Base-by-base conservation (phyloP, 1,140 invertebrate genomes). In the Leptestheria dahalacensis region DNA sequence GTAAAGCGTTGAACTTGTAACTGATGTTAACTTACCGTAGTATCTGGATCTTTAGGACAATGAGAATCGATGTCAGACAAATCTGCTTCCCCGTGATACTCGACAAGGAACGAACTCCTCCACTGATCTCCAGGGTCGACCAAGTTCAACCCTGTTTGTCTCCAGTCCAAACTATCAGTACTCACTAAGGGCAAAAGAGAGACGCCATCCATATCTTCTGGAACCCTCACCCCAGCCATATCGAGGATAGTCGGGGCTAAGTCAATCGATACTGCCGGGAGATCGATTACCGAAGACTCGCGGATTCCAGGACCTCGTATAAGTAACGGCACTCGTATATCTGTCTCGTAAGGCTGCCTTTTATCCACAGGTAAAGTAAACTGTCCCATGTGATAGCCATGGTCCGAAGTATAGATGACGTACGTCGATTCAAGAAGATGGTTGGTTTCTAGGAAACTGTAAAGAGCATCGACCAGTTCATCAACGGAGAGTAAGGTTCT, bases 311-410 rank as follows among this genome's bases (percentile, higher is more conserved):
- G 89, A 21, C 90, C 89, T 61, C 81, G 73, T 2, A 93, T 79
- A 25, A 91, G 65, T 12, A 94, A 71, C 4, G 91, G 90, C 1
- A 93, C 80, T 65, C 79, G 77, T 29, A 91, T 85, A 67, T 94
- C 91, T 2, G 86, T 83, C 67, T 94, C 88, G 69, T 94, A 94
- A 0, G 86, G 83, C 64, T 91, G 86, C 21, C 90, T 75, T 69
- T 94, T 94, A 70, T 93, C 91, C 66, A 81, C 82, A 0, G 89
- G 83, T 72, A 90, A 77, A 23, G 83, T 81, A 71, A 90, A 91
- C 73, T 92, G 88, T 49, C 88, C 88, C 66, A 91, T 74, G 74
- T 93, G 90, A 72, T 83, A 93, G 52, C 89, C 89, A 74, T 92
- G 91, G 69, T 94, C 89, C 0, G 88, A 91, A 0, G 87, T 85